phyloP scores from a whole-genome alignment of 2,113 vertebrate species.

The Nibea coibor region DNA sequence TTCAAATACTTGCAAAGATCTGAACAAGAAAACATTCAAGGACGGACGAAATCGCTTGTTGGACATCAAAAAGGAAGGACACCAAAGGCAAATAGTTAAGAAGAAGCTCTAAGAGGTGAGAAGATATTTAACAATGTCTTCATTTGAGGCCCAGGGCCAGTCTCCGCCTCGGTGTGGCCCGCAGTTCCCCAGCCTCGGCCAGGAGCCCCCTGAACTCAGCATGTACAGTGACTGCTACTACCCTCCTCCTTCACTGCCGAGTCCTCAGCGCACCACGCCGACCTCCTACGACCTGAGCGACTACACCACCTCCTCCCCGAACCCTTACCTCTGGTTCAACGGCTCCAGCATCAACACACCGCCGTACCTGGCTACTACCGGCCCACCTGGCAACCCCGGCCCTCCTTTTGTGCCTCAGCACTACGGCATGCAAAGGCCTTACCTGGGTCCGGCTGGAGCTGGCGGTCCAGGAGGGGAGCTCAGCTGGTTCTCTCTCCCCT shows the following conservation, averaged over 20 bases:
- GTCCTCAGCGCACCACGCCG: slow-evolving; percentile 89
- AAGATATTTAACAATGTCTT: slow-evolving; percentile 88
- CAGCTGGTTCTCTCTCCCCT: slow-evolving; percentile 95
- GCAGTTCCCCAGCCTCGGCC: slow-evolving; percentile 95
- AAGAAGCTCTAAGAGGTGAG: slow-evolving; percentile 54
- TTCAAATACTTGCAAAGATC: slow-evolving; percentile 10
- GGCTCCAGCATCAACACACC: slow-evolving; percentile 90
- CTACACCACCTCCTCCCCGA: slow-evolving; percentile 86
- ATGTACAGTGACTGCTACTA: slow-evolving; percentile 97
- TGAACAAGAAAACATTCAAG: not conserved
- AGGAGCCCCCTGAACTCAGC: slow-evolving; percentile 96
- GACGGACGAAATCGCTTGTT: not conserved
- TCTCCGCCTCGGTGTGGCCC: slow-evolving; percentile 95
- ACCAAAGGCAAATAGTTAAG: slow-evolving; percentile 17
- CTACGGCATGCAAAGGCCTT: slow-evolving; percentile 93
- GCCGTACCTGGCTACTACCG: slow-evolving; percentile 83
- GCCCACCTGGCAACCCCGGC: slow-evolving; percentile 83
- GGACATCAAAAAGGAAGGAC: slow-evolving; percentile 21
- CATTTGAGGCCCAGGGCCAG: slow-evolving; percentile 90
- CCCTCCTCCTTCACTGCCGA: slow-evolving; percentile 92
- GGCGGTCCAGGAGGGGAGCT: slow-evolving; percentile 89
- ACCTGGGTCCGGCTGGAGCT: slow-evolving; percentile 86
- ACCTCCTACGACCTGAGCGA: slow-evolving; percentile 92
- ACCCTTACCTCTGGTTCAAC: slow-evolving; percentile 97
- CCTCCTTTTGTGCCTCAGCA: slow-evolving; percentile 93